Evolutionary conservation across 2,113 vertebrate species (phyloP).

Genomic region (Butorides virescens): DNA sequence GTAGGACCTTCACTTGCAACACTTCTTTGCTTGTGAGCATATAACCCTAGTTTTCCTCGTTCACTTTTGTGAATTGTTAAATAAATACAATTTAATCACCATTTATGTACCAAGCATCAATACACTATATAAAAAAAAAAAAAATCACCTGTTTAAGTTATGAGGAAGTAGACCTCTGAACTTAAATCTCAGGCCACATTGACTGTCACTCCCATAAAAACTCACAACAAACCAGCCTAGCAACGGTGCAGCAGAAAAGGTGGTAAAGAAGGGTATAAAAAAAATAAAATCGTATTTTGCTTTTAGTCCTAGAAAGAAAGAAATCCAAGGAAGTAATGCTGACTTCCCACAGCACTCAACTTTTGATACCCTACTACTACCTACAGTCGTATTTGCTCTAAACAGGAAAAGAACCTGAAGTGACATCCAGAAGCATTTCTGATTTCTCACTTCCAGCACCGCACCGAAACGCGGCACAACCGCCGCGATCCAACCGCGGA

Average conservation of each 20-base stretch:
- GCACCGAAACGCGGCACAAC: background rate
- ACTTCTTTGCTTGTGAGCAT: background rate
- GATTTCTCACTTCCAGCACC: background rate
- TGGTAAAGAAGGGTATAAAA: background rate
- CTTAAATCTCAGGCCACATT: background rate
- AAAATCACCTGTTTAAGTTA: background rate
- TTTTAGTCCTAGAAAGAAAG: background rate
- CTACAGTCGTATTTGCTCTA: fast-evolving
- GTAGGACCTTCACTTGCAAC: background rate
- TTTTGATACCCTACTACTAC: background rate
- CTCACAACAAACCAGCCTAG: background rate
- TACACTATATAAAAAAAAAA: background rate
- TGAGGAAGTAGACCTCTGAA: background rate
- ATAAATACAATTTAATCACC: background rate
- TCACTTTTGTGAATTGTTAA: background rate
- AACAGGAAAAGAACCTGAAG: background rate
- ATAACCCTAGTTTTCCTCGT: background rate
- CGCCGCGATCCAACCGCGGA: background rate
- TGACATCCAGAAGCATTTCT: fast-evolving
- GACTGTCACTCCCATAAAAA: background rate
- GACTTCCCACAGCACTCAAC: background rate
- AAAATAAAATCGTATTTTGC: fast-evolving
- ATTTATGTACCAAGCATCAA: fast-evolving
- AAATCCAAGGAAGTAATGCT: fast-evolving
- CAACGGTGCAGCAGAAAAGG: background rate